phyloP scores from a whole-genome alignment of 92 coral and sea anemone species.

The Palythoa heliodiscus region DNA sequence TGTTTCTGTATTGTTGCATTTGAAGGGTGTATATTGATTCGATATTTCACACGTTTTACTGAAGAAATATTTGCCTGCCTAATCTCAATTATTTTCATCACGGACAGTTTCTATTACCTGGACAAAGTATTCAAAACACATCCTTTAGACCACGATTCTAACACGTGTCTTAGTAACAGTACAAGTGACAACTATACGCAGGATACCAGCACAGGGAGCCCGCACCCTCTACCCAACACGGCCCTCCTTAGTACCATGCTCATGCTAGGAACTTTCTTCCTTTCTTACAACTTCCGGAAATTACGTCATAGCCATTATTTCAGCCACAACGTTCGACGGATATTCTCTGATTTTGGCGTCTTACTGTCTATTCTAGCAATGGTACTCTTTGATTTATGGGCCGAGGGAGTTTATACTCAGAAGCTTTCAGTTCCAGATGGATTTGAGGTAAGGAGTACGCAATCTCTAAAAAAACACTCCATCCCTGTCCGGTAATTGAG shows the following conservation, averaged over 20 bases:
- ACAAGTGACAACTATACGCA: slow-evolving; percentile 21
- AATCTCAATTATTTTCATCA: slow-evolving; percentile 89
- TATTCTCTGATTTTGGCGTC: slow-evolving; percentile 96
- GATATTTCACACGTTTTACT: slow-evolving; percentile 94
- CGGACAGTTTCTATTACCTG: slow-evolving; percentile 77
- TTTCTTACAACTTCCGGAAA: slow-evolving; percentile 79
- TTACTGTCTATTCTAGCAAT: slow-evolving; percentile 88
- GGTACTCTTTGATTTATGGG: slow-evolving; percentile 79
- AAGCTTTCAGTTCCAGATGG: slow-evolving; percentile 85
- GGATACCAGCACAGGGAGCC: slow-evolving; percentile 11
- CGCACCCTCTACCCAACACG: slow-evolving; percentile 61
- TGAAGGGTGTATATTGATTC: slow-evolving; percentile 94
- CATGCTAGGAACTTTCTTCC: slow-evolving; percentile 89
- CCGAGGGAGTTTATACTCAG: slow-evolving; percentile 69
- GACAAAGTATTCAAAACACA: slow-evolving; percentile 56
- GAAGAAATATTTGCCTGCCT: slow-evolving; percentile 97
- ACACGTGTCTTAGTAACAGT: slow-evolving; percentile 18
- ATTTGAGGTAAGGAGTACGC: slow-evolving; percentile 46
- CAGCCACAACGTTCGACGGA: slow-evolving; percentile 79
- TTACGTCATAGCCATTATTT: slow-evolving; percentile 94
- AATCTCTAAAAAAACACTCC: background rate
- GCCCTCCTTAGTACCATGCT: slow-evolving; percentile 85
- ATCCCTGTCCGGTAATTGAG: no score
- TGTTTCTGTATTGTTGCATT: slow-evolving; percentile 89
- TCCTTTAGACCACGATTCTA: slow-evolving; percentile 43